Evolutionary conservation across 1,140 invertebrate species (phyloP), one percentile per base, ranked within the genome.

Genomic region (Papilio helenus): DNA sequence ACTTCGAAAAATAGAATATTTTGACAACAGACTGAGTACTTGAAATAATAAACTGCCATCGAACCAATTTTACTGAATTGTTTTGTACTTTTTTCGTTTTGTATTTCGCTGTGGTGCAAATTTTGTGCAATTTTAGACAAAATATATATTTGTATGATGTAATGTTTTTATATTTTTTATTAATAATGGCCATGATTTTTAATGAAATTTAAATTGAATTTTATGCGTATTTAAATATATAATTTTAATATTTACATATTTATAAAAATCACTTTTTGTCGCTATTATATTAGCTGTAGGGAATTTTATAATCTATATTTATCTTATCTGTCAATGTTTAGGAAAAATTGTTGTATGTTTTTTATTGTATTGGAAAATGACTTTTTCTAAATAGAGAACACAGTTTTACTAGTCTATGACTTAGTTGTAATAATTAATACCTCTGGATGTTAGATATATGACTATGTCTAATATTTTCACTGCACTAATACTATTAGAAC

Each of bases 331-430:
- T 80, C 49, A 84, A 80, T 81, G 73, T 83, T 65, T 77, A 77
- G 76, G 34, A 65, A 77, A 77, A 77, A 65, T 46, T 77, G 76
- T 77, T 77, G 73, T 29, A n/a, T 26, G 44, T 77, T 61, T 65
- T 55, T 65, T 42, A 42, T 68, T 77, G 49, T 34, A 76, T 76
- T 58, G 55, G 34, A 77, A 77, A 77, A 77, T 77, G 29, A 61
- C 55, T 77, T 65, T 77, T 68, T 83, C 81, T 81, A 86, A 88
- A 89, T 90, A 86, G 83, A 85, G 85, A 89, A 90, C 85, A 90
- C 85, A 89, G 85, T 86, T 86, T 87, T 85, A 89, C 90, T 91
- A 91, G 90, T 91, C 90, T 89, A 89, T 73, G 85, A 80, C 81
- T 84, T 88, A 89, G 84, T 86, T 86, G 78, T 87, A 89, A 86